A percentile compares a stretch with the other conserved stretches of the same genome.
Evolutionary conservation across 2,797 vertebrate species (phyloP).

Genomic region (Platyrinchus mystaceus): DNA sequence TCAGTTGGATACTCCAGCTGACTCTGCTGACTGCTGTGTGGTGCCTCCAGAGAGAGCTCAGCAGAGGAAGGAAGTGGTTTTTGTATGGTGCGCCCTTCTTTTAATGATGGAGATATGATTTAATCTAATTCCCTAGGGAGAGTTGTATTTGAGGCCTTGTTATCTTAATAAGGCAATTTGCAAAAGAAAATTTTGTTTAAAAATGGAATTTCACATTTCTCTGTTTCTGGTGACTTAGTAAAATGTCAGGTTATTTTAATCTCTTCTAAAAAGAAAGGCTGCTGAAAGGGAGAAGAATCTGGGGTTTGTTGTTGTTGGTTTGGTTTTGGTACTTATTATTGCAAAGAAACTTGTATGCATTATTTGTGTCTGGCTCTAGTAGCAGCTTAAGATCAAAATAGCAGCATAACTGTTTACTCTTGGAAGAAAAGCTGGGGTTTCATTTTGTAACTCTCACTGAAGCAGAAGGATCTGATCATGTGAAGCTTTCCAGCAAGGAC

Average conservation of each 20-base stretch:
- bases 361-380: not conserved
- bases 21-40: not conserved
- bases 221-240: not conserved
- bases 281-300: not conserved
- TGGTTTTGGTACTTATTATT: not conserved
- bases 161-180: not conserved
- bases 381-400: conserved; percentile 41
- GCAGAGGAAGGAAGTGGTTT: accelerated
- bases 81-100: not conserved
- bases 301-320: not conserved
- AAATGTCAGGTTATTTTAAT: not conserved
- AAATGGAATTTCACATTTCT: not conserved
- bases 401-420: conserved; percentile 40
- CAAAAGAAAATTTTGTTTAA: not conserved
- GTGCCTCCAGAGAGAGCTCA: not conserved
- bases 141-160: not conserved
- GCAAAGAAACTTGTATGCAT: not conserved
- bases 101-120: not conserved
- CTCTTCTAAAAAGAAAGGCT: not conserved
- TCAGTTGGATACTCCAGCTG: not conserved
- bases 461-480: conserved; percentile 34
- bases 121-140: not conserved
- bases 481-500: conserved; percentile 42
- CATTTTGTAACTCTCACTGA: conserved; percentile 12
- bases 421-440: conserved; percentile 25